These are phyloP conservation scores for Puffinus mauretanicus DNA, from an alignment of 2,113 vertebrate species.

Conservation along the genomic window DNA sequence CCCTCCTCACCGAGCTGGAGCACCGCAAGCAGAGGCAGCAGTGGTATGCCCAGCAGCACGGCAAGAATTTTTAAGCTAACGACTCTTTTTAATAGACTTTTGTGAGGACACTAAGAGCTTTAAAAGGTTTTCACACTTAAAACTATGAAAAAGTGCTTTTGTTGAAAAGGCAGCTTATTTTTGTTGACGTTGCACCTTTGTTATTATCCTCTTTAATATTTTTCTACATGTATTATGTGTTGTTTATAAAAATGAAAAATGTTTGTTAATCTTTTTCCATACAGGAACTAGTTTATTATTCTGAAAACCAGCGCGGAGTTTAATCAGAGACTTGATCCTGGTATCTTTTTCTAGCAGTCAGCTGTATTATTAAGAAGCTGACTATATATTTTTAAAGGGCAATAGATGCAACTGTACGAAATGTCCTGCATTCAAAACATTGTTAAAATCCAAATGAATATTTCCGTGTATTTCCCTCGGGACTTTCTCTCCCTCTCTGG, in stretches of 20 bases:
- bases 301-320: background rate
- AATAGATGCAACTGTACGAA: background rate
- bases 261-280: constrained; percentile 14
- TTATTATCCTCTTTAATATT: constrained; percentile 62
- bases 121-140: constrained; percentile 24
- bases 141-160: constrained; percentile 50
- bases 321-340: background rate
- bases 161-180: constrained; percentile 71
- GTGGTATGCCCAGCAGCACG: constrained; percentile 89
- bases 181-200: constrained; percentile 71
- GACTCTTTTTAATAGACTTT: background rate
- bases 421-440: background rate
- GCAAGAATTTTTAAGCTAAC: constrained; percentile 82
- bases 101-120: constrained; percentile 19
- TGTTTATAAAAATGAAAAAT: constrained; percentile 51
- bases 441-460: background rate
- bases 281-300: constrained; percentile 33
- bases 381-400: background rate
- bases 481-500: background rate
- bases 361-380: constrained; percentile 31
- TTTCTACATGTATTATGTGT: constrained; percentile 69
- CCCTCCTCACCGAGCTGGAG: constrained; percentile 90
- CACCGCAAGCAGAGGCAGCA: constrained; percentile 92
- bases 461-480: background rate
- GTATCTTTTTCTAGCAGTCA: background rate